Percentiles rank a stretch among this genome's conserved stretches.
These are phyloP conservation scores for Halichondria panicea DNA, from an alignment of 37 sponge, comb jelly and placozoan genomes.

Conservation along the genomic window DNA sequence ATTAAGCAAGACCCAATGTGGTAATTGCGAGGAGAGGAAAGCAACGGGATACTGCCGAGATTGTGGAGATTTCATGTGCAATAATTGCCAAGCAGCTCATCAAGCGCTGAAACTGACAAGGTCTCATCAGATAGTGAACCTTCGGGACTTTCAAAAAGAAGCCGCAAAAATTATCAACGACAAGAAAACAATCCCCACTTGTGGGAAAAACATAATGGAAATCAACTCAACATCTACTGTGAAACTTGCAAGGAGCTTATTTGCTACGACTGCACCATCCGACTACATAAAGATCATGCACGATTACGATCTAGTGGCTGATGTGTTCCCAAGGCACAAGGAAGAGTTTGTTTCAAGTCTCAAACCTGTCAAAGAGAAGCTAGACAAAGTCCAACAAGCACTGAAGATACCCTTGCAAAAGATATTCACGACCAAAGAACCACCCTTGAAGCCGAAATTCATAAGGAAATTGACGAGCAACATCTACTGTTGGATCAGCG, in stretches of 20 bases:
- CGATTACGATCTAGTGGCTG: slow-evolving; percentile 16
- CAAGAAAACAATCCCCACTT: too few relatives aligned
- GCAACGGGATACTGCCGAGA: too few relatives aligned
- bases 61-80: too few relatives aligned
- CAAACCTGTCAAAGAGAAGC: slow-evolving; percentile 12
- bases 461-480: neutral
- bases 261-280: slow-evolving; percentile 28
- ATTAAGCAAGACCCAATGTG: too few relatives aligned
- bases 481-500: neutral
- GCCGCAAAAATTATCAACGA: too few relatives aligned
- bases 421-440: slow-evolving; percentile 5
- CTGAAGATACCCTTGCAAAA: neutral
- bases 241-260: slow-evolving; percentile 43
- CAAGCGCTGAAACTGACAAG: too few relatives aligned
- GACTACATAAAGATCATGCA: slow-evolving; percentile 24
- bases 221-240: slow-evolving; percentile 20
- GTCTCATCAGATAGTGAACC: too few relatives aligned
- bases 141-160: too few relatives aligned
- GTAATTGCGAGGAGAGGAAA: too few relatives aligned
- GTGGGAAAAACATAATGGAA: neutral
- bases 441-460: slow-evolving; percentile 1
- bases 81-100: too few relatives aligned
- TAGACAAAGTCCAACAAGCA: neutral
- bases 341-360: neutral
- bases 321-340: slow-evolving; percentile 18